Evolutionary conservation across 2,888 invertebrate species (phyloP), one percentile per base, ranked within the genome.

Genomic region (Pasiphila rectangulata): DNA sequence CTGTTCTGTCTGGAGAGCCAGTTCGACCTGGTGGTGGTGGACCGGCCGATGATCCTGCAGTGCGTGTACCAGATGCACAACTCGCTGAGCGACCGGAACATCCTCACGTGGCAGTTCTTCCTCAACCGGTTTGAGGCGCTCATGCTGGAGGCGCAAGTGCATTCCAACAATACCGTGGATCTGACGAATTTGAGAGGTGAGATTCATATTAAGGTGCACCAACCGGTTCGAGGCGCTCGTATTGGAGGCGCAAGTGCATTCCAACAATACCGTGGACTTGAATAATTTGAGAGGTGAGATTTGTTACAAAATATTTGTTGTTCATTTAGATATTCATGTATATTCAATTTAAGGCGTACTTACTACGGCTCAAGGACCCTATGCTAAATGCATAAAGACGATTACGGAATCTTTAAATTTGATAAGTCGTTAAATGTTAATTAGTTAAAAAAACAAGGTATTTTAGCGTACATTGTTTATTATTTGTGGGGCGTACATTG

Each of bases 51-150:
- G 92, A 96, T 99, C 19, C 91, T 99, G 25, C 98, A 98, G 77
- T 96, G 97, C 1, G 91, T 99, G 41, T 97, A 97, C 78, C 96
- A 98, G 75, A 91, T 99, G 3, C 96, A 98, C 75, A 98, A 97
- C 75, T 95, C 96, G 1, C 91, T 99, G 19, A 95, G 95, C 61
- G 96, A 98, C 76, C 91, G 98, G 32, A 93, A 93, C 65, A 95
- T 99, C 48, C 90, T 99, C 9, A 93, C 95, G 0, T 99, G 99
- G 98, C 97, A 98, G 56, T 99, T 99, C 90, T 99, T 99, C 80
- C 91, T 98, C 15, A 96, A 97, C 75, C 65, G 86, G 7, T 99
- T 99, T 75, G 99, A 99, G 73, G 95, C 98, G 0, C 85, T 99
- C 2, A 96, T 98, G 66, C 86, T 99, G 19, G 99, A 99, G 82